These are phyloP conservation scores for Indicator maculatus DNA, from an alignment of 2,113 vertebrate genomes.

Conservation along the genomic window DNA sequence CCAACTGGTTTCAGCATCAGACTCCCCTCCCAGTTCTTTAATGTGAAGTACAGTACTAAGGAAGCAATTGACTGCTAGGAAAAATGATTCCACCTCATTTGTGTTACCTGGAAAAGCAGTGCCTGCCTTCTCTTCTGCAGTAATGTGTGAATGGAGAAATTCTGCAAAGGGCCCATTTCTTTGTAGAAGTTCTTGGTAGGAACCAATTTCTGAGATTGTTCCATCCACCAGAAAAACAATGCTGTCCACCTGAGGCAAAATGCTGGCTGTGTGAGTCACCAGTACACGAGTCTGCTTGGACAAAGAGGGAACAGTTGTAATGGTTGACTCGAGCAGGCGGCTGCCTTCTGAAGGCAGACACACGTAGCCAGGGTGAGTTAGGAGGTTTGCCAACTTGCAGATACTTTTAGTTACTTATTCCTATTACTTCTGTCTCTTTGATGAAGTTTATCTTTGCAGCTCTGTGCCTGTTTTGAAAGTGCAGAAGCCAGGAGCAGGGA, in stretches of 20 bases:
- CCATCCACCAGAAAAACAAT: constrained; percentile 89
- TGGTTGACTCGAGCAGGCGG: background rate
- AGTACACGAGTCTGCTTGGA: constrained; percentile 88
- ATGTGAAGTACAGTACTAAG: background rate
- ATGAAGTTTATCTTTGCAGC: background rate
- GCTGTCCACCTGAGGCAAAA: constrained; percentile 88
- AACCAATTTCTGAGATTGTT: constrained; percentile 87
- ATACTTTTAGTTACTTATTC: background rate
- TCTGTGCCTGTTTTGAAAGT: background rate
- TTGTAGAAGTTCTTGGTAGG: constrained; percentile 87
- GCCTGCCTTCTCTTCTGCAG: background rate
- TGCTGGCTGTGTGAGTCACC: constrained; percentile 87
- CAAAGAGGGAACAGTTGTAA: background rate
- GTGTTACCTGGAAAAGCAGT: constrained; percentile 18
- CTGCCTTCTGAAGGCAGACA: background rate
- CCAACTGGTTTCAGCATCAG: background rate
- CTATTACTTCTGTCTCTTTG: background rate
- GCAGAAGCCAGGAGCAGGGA: background rate
- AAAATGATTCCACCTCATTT: background rate
- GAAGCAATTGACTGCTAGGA: background rate
- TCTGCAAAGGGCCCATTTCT: constrained; percentile 86
- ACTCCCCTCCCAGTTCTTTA: background rate
- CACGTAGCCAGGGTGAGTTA: background rate
- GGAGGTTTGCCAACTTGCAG: background rate
- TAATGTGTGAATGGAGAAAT: constrained; percentile 74